Evolutionary conservation across 1,140 invertebrate species (phyloP).

Genomic region (Papilio machaon): DNA sequence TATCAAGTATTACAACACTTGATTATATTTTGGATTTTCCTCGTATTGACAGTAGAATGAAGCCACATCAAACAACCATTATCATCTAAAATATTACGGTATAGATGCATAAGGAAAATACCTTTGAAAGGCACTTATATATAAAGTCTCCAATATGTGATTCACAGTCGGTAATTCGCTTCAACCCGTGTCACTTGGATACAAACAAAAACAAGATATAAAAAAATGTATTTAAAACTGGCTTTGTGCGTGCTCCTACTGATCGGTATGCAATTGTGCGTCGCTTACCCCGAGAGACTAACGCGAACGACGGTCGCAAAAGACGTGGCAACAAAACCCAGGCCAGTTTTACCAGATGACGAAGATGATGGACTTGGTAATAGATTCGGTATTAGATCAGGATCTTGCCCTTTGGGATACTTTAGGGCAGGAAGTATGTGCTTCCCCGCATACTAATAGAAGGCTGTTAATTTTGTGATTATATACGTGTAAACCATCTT

Average conservation of each 20-base stretch:
- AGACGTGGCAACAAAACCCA: neutral
- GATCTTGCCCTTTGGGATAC: neutral
- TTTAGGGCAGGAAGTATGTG: conserved; percentile 3
- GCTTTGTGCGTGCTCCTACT: conserved; percentile 29
- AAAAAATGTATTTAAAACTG: conserved; percentile 28
- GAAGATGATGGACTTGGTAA: conserved; percentile 19
- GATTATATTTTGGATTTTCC: conserved; percentile 3
- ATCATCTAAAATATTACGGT: neutral
- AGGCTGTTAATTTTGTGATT: neutral
- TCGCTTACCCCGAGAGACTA: neutral
- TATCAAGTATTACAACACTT: neutral
- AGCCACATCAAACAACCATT: too few species aligned
- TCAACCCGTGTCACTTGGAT: neutral
- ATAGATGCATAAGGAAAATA: conserved; percentile 19
- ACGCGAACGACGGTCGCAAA: neutral
- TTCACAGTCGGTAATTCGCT: conserved; percentile 6
- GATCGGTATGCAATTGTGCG: conserved; percentile 2
- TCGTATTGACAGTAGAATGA: neutral
- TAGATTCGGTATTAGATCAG: conserved; percentile 29
- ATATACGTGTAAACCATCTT: neutral
- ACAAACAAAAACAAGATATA: neutral
- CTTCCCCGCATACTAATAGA: neutral
- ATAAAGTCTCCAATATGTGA: neutral
- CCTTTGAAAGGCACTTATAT: neutral
- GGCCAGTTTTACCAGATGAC: conserved; percentile 14